These are phyloP conservation scores for Bubo bubo DNA, from an alignment of 2,113 vertebrate genomes.

Conservation along the genomic window DNA sequence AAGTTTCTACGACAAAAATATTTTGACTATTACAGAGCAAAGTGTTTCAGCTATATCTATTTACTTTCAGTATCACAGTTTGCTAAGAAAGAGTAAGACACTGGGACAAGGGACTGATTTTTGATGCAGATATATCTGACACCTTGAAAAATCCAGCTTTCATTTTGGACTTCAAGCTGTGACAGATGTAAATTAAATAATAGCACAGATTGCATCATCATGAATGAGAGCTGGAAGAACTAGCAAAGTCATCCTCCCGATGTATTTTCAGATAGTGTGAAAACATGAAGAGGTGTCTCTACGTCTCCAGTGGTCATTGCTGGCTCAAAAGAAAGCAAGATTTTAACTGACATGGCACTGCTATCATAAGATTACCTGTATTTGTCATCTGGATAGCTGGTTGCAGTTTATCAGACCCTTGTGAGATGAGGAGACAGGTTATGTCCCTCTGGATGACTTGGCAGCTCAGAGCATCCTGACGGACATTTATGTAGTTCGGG, in stretches of 20 bases:
- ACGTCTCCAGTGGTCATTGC: rapidly evolving
- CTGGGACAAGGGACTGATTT: neutral
- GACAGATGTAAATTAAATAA: neutral
- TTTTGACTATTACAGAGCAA: neutral
- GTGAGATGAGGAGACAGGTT: neutral
- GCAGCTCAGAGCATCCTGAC: neutral
- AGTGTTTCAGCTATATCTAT: neutral
- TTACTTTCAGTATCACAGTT: neutral
- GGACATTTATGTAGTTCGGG: neutral
- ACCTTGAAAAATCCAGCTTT: neutral
- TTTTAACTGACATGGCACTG: neutral
- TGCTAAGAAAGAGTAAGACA: neutral
- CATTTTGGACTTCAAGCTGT: rapidly evolving
- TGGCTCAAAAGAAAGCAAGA: neutral
- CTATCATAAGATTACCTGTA: neutral
- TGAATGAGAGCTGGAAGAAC: neutral
- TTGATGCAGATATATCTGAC: neutral
- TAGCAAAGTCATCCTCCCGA: neutral
- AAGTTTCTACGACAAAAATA: neutral
- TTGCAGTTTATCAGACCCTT: neutral
- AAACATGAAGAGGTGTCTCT: neutral
- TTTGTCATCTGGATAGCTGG: neutral
- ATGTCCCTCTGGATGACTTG: neutral
- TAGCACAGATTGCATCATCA: neutral
- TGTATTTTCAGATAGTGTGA: rapidly evolving